These are phyloP conservation scores for Phrynocephalus vlangalii DNA, from an alignment of 2,797 vertebrate species.

Conservation along the genomic window DNA sequence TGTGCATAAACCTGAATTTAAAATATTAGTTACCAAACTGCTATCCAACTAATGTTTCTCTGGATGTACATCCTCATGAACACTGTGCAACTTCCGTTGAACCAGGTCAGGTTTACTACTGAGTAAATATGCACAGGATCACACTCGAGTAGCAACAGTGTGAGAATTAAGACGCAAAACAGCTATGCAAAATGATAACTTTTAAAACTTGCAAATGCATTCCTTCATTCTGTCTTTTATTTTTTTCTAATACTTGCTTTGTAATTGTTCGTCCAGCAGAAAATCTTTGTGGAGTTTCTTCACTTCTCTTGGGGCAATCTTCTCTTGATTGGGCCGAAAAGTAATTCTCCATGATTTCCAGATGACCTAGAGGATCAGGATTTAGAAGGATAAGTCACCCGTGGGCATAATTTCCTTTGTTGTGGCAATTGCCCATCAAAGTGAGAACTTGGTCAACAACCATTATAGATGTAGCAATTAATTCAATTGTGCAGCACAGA, in stretches of 20 bases:
- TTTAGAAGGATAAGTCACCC: neutral
- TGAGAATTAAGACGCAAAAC: neutral
- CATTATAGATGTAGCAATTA: neutral
- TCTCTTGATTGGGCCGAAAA: slow-evolving; percentile 46
- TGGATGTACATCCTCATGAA: neutral
- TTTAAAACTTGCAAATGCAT: neutral
- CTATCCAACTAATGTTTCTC: neutral
- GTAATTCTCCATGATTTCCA: slow-evolving; percentile 59
- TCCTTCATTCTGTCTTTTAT: too few species aligned
- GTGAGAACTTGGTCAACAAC: neutral
- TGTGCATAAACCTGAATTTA: too few species aligned
- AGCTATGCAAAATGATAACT: neutral
- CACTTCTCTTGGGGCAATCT: slow-evolving; percentile 48
- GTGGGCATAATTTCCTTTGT: neutral
- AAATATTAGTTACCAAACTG: neutral
- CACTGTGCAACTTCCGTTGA: neutral
- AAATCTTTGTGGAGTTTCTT: slow-evolving; percentile 55
- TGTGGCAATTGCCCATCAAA: neutral
- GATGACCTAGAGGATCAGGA: slow-evolving; percentile 46
- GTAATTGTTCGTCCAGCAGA: slow-evolving; percentile 46
- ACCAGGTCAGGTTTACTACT: neutral
- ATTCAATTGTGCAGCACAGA: neutral
- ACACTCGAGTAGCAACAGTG: neutral
- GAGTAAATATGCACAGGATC: neutral
- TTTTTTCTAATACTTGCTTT: slow-evolving; percentile 43